phyloP scores from a whole-genome alignment of 2,113 vertebrate species.

The Caranx ignobilis region DNA sequence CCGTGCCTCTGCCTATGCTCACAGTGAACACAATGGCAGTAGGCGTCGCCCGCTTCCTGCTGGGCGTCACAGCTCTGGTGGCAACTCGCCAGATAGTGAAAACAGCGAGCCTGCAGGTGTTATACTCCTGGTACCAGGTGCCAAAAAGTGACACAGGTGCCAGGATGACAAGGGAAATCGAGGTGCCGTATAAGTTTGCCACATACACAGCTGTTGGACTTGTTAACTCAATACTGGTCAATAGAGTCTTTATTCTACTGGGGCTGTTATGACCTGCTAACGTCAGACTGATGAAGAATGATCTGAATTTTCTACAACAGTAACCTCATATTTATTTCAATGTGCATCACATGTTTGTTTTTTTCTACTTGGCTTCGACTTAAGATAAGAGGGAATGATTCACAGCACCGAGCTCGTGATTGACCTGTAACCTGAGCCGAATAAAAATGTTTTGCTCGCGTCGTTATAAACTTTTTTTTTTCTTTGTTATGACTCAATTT shows the following conservation, averaged over 20 bases:
- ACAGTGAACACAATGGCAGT: conserved; percentile 10
- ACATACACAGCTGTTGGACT: conserved; percentile 91
- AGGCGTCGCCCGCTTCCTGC: conserved; percentile 72
- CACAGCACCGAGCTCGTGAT: conserved; percentile 5
- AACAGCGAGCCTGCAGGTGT: conserved; percentile 76
- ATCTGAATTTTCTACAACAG: not conserved
- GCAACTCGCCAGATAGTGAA: conserved; percentile 84
- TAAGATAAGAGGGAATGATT: conserved; percentile 28
- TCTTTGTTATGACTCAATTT: not conserved
- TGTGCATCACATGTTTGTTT: not conserved
- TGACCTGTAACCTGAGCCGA: conserved; percentile 43
- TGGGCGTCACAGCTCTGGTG: conserved; percentile 86
- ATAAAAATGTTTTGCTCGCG: conserved; percentile 1
- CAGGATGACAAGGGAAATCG: conserved; percentile 88
- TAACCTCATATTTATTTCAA: conserved; percentile 54
- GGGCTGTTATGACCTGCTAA: conserved; percentile 83
- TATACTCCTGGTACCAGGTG: conserved; percentile 86
- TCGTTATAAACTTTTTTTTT: not conserved
- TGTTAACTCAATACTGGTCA: conserved; percentile 87
- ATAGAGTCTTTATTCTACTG: conserved; percentile 84
- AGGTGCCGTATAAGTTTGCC: conserved; percentile 93
- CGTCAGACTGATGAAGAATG: not conserved
- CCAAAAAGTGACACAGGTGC: conserved; percentile 77
- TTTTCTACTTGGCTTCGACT: not conserved
- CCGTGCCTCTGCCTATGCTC: conserved; percentile 77